Percentiles rank a stretch among this genome's conserved stretches.
phyloP scores from a whole-genome alignment of 1,140 invertebrate genomes.

The Megalonaias nervosa region DNA sequence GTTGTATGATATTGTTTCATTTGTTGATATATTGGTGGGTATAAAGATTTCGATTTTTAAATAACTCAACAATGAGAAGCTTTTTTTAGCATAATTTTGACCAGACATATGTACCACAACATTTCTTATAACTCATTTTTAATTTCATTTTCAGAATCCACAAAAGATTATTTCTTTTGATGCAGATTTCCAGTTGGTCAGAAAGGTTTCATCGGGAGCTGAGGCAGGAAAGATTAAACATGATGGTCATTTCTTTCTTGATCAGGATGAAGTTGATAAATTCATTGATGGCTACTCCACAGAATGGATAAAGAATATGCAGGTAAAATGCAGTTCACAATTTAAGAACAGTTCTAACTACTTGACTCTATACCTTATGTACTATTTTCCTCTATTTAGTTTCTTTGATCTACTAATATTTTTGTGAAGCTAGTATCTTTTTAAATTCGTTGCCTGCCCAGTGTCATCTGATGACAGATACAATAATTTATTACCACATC shows the following conservation, averaged over 20 bases:
- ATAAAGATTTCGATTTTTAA: no score
- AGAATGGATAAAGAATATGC: background rate
- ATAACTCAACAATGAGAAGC: no score
- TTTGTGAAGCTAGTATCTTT: no score
- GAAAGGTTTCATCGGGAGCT: slow-evolving; percentile 25
- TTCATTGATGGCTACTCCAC: slow-evolving; percentile 19
- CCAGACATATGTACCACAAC: no score
- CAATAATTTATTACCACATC: no score
- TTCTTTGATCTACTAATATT: background rate
- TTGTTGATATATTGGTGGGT: no score
- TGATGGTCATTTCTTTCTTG: slow-evolving; percentile 14
- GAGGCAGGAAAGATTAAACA: slow-evolving; percentile 6
- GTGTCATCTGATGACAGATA: no score
- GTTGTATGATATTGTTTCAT: no score
- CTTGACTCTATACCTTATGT: background rate
- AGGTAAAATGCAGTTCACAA: background rate
- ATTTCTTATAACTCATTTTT: no score
- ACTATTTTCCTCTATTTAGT: background rate
- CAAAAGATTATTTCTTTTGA: slow-evolving; percentile 14
- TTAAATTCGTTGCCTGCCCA: no score
- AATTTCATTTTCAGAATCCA: slow-evolving; percentile 1
- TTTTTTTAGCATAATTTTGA: no score
- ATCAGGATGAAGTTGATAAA: slow-evolving; percentile 18
- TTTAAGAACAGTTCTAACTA: background rate
- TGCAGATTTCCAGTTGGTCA: slow-evolving; percentile 32